phyloP scores from a whole-genome alignment of 2,113 vertebrate genomes.

The Sula dactylatra region DNA sequence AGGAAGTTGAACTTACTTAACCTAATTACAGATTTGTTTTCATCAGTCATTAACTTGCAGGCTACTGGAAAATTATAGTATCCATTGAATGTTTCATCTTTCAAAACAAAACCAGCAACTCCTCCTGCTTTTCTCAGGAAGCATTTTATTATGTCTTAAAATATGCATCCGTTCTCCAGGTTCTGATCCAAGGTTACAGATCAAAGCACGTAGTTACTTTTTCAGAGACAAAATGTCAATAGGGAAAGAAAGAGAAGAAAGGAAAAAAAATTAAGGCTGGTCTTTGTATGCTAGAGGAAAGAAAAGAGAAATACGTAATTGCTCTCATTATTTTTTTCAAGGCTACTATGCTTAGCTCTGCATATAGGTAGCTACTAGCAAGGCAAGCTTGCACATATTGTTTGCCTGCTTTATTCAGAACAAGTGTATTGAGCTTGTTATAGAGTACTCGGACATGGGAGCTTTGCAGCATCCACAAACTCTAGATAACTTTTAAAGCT shows the following conservation, averaged over 20 bases:
- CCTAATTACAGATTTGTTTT: not conserved
- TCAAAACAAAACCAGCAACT: not conserved
- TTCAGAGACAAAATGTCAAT: not conserved
- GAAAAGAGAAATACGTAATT: constrained; percentile 1
- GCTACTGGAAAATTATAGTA: not conserved
- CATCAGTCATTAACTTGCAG: not conserved
- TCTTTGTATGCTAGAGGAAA: not conserved
- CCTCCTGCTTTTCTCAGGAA: not conserved
- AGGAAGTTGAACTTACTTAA: not conserved
- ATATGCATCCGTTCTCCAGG: not conserved
- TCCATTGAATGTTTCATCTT: not conserved
- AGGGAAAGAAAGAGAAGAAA: not conserved
- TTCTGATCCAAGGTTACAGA: not conserved
- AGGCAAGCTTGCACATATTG: not conserved
- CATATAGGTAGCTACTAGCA: no score
- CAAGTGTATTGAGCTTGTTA: not conserved
- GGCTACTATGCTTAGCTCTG: not conserved
- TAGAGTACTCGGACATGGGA: not conserved
- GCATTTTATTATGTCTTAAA: not conserved
- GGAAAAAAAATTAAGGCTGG: not conserved
- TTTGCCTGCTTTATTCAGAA: not conserved
- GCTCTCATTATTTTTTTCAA: not conserved
- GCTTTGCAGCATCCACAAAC: not conserved
- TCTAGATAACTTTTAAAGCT: not conserved
- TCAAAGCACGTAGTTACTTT: not conserved